These are phyloP conservation scores for Eupelmus urozonus DNA, from an alignment of 2,888 invertebrate genomes.

Conservation along the genomic window DNA sequence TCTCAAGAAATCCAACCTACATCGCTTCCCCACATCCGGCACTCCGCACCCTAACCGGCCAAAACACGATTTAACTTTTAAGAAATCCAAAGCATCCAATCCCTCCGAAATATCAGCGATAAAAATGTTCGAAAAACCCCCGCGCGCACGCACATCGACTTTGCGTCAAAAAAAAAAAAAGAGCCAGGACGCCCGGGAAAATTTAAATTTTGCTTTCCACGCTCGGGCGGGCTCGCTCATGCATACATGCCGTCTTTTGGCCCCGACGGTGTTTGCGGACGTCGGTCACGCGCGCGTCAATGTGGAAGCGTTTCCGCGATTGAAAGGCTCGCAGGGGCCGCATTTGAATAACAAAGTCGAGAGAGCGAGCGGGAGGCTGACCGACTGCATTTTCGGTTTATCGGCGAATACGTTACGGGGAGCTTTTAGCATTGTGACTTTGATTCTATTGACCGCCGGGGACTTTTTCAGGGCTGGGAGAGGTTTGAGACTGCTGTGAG, in stretches of 20 bases:
- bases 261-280: conserved; percentile 40
- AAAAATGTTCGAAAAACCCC: conserved; percentile 66
- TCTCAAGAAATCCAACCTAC: too few species aligned
- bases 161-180: too few species aligned
- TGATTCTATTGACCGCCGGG: conserved; percentile 36
- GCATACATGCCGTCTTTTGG: conserved; percentile 21
- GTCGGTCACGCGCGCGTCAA: conserved; percentile 38
- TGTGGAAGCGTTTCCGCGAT: conserved; percentile 63
- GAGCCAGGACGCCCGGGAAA: too few species aligned
- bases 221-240: neutral
- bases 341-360: conserved; percentile 76
- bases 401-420: conserved; percentile 49
- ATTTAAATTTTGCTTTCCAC: conserved; percentile 70
- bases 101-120: conserved; percentile 52
- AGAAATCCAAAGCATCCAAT: too few species aligned
- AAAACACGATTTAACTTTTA: too few species aligned
- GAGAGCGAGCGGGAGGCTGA: too few species aligned
- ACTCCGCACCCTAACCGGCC: too few species aligned
- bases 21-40: too few species aligned
- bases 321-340: conserved; percentile 61
- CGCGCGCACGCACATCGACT: conserved; percentile 39
- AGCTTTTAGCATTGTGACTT: conserved; percentile 25
- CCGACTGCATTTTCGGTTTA: conserved; percentile 57
- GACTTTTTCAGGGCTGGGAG: neutral
- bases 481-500: too few species aligned